These are phyloP conservation scores for Eupsilia transversa DNA, from an alignment of 2,888 invertebrate species.

Conservation along the genomic window DNA sequence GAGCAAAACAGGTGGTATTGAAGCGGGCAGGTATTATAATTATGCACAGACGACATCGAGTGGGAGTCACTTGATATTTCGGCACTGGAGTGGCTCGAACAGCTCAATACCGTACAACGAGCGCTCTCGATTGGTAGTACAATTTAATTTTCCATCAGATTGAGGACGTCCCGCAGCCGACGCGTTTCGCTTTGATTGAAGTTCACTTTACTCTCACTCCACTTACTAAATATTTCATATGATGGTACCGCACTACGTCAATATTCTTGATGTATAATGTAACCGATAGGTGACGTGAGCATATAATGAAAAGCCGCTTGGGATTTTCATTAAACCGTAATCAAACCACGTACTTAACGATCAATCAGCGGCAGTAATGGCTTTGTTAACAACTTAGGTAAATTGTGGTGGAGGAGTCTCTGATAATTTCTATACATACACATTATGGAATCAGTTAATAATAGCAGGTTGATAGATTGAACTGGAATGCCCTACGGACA, in stretches of 20 bases:
- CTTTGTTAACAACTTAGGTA: conserved; percentile 53
- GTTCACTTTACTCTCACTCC: conserved; percentile 59
- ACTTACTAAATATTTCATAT: conserved; percentile 60
- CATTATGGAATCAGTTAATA: conserved; percentile 57
- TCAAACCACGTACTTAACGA: conserved; percentile 50
- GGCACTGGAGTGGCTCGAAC: conserved; percentile 62
- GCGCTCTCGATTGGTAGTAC: conserved; percentile 75
- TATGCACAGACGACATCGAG: conserved; percentile 58
- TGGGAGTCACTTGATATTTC: conserved; percentile 64
- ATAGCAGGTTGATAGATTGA: conserved; percentile 61
- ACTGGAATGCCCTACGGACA: conserved; percentile 48
- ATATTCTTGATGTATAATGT: conserved; percentile 39
- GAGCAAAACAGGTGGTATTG: conserved; percentile 27
- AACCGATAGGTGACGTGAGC: conserved; percentile 17
- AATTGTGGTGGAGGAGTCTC: conserved; percentile 22
- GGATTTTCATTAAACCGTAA: conserved; percentile 54
- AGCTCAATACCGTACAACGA: conserved; percentile 66
- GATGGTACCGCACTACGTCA: conserved; percentile 18
- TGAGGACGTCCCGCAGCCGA: conserved; percentile 67
- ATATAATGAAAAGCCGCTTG: conserved; percentile 38
- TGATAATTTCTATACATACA: conserved; percentile 31
- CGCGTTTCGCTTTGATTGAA: conserved; percentile 73
- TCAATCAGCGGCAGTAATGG: conserved; percentile 42
- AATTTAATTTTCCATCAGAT: conserved; percentile 82
- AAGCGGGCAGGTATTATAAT: conserved; percentile 57